Evolutionary conservation across 2,888 invertebrate genomes (phyloP).

Genomic region (Pachymerium ferrugineum): DNA sequence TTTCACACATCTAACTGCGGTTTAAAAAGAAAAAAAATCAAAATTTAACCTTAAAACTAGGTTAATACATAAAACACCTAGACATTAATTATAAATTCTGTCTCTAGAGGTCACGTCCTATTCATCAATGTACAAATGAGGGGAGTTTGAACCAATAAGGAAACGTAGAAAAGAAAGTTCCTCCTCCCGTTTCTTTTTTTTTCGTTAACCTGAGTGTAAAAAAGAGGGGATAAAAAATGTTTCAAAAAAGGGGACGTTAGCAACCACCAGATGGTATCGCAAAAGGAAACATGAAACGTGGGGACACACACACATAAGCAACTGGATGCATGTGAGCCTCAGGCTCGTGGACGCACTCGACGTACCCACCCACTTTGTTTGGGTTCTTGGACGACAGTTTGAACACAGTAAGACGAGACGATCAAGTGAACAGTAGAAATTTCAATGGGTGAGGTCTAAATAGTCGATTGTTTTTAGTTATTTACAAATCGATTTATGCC

Average conservation of each 20-base stretch:
- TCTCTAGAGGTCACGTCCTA: neutral
- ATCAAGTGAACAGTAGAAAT: constrained; percentile 19
- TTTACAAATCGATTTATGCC: too few relatives aligned
- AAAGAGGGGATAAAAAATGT: neutral
- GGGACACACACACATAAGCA: neutral
- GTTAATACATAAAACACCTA: too few relatives aligned
- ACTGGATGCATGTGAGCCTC: constrained; percentile 11
- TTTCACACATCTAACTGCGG: neutral
- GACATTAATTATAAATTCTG: neutral
- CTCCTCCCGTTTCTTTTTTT: neutral
- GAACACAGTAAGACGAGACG: neutral
- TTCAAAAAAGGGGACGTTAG: neutral
- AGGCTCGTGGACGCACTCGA: neutral
- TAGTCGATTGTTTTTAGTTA: neutral
- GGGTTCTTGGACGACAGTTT: too few relatives aligned
- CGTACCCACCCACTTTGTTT: constrained; percentile 21
- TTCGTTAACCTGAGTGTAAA: neutral
- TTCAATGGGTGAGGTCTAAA: neutral
- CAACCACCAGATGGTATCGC: neutral
- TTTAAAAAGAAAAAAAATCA: too few relatives aligned
- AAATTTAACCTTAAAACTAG: too few relatives aligned
- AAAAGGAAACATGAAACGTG: constrained; percentile 9
- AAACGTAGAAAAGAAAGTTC: neutral
- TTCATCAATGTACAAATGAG: constrained; percentile 7
- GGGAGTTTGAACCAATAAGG: neutral